These are phyloP conservation scores for Calidris pygmaea DNA, from an alignment of 2,113 vertebrate species.

Conservation along the genomic window DNA sequence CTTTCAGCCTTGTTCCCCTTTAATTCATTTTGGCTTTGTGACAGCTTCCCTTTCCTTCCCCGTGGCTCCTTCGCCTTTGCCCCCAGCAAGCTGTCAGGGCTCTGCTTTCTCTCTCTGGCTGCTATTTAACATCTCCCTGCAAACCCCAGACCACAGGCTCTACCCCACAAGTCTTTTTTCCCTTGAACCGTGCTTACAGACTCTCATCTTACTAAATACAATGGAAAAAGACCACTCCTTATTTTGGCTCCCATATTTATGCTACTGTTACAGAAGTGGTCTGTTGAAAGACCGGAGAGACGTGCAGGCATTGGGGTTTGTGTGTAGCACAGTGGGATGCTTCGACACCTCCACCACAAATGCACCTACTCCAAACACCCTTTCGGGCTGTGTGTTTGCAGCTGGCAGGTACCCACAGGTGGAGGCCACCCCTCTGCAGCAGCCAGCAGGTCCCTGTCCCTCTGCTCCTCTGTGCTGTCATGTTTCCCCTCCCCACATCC, in stretches of 20 bases:
- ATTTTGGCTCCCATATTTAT: background rate
- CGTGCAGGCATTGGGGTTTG: fast-evolving
- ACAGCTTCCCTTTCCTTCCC: background rate
- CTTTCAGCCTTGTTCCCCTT: background rate
- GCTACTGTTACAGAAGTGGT: background rate
- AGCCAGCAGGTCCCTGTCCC: background rate
- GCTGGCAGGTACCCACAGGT: background rate
- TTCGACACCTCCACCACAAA: background rate
- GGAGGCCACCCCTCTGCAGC: fast-evolving
- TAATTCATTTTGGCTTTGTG: background rate
- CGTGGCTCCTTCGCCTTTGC: background rate
- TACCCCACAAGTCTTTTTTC: background rate
- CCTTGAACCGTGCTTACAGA: background rate
- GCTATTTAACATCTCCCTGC: background rate
- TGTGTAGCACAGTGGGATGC: fast-evolving
- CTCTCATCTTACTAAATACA: background rate
- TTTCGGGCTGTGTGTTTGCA: fast-evolving
- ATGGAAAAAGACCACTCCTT: background rate
- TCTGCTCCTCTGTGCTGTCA: background rate
- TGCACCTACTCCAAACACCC: fast-evolving
- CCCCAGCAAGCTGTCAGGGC: background rate
- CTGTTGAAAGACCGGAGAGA: background rate
- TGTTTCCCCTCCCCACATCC: fast-evolving
- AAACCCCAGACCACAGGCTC: background rate
- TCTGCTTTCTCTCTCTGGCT: constrained; percentile 28